Evolutionary conservation across 1,140 invertebrate genomes (phyloP).

Genomic region (Elymnias hypermnestra): DNA sequence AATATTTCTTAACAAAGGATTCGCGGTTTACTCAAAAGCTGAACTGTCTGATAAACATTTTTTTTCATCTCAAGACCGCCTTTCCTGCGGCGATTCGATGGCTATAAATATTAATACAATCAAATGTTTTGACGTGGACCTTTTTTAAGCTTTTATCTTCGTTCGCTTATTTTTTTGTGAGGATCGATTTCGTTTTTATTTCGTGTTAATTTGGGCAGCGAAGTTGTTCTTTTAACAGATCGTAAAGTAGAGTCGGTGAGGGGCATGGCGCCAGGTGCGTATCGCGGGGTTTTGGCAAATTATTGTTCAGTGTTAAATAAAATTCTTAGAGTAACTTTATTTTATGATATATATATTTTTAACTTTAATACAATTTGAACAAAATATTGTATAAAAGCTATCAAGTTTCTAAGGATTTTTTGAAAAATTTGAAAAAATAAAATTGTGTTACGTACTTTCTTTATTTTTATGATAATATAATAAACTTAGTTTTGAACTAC

Average conservation of each 20-base stretch:
- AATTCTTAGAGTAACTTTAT: too few relatives aligned
- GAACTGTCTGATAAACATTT: slow-evolving; percentile 71
- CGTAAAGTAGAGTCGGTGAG: slow-evolving; percentile 66
- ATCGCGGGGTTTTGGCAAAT: slow-evolving; percentile 32
- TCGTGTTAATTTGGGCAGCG: slow-evolving; percentile 77
- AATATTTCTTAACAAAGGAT: slow-evolving; percentile 69
- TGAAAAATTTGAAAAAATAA: too few relatives aligned
- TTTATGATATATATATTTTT: too few relatives aligned
- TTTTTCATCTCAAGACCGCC: slow-evolving; percentile 47
- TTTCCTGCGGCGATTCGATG: slow-evolving; percentile 63
- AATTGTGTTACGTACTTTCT: too few relatives aligned
- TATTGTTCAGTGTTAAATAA: slow-evolving; percentile 12
- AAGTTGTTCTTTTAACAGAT: slow-evolving; percentile 77
- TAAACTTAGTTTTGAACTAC: too few relatives aligned
- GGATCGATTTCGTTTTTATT: slow-evolving; percentile 73
- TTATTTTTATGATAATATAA: too few relatives aligned
- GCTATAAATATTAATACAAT: slow-evolving; percentile 76
- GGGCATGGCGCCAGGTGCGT: slow-evolving; percentile 56
- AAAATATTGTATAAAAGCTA: too few relatives aligned
- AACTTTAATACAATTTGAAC: too few relatives aligned
- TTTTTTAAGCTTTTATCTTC: slow-evolving; percentile 73
- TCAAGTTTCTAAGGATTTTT: too few relatives aligned
- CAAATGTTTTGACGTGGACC: slow-evolving; percentile 75
- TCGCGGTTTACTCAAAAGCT: slow-evolving; percentile 73
- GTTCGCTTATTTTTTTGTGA: slow-evolving; percentile 67